phyloP scores from a whole-genome alignment of 2,113 vertebrate genomes.

The Scophthalmus maximus region DNA sequence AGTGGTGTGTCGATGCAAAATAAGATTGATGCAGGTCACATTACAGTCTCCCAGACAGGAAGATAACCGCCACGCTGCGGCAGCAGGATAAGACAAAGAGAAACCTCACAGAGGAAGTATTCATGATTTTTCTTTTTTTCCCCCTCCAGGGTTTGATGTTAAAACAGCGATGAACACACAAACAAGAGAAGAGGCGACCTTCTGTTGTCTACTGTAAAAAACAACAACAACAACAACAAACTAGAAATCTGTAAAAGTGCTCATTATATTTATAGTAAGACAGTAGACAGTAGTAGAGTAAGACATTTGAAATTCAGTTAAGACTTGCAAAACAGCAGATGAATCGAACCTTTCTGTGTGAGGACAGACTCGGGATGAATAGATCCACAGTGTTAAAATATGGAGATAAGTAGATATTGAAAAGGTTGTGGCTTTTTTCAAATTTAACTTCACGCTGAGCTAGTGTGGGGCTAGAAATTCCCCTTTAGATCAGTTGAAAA shows the following conservation, averaged over 20 bases:
- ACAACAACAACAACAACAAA: conserved; percentile 7
- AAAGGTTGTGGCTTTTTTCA: too few species aligned
- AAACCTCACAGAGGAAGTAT: conserved; percentile 36
- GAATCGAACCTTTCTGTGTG: conserved; percentile 25
- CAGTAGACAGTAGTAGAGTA: too few species aligned
- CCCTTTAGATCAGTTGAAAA: conserved; percentile 5
- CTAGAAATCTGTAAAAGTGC: conserved; percentile 73
- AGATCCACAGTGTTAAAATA: conserved; percentile 8
- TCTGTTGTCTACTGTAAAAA: conserved; percentile 29
- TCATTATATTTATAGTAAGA: conserved; percentile 62
- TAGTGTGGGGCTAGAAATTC: neutral
- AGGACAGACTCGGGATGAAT: conserved; percentile 19
- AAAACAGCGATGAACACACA: conserved; percentile 35
- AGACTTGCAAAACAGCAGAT: conserved; percentile 70
- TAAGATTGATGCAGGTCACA: conserved; percentile 12
- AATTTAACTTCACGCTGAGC: too few species aligned
- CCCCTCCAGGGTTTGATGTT: conserved; percentile 27
- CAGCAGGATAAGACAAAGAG: conserved; percentile 37
- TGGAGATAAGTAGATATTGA: too few species aligned
- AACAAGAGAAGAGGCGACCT: conserved; percentile 32
- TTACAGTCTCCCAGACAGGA: conserved; percentile 45
- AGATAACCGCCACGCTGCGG: conserved; percentile 19
- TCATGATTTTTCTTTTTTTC: conserved; percentile 17
- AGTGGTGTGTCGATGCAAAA: conserved; percentile 28
- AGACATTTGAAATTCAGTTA: conserved; percentile 76